Conservation (phyloP, 2,888 invertebrate species). For the Polyploca ridens region DNA sequence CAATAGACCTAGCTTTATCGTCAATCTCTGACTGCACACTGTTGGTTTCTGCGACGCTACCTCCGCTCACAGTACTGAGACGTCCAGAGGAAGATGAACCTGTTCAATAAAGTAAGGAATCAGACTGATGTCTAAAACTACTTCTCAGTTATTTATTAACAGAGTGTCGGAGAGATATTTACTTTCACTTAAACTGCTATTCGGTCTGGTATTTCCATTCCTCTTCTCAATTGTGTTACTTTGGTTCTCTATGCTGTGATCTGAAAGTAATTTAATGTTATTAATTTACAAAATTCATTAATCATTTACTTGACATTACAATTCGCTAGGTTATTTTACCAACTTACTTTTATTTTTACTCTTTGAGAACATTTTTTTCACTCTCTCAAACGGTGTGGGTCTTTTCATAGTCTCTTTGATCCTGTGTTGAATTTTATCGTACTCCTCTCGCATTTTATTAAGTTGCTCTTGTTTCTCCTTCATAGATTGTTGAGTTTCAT, state of each 20-base stretch:
- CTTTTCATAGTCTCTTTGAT: conserved; percentile 90
- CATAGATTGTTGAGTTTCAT: conserved; percentile 93
- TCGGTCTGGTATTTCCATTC: conserved; percentile 76
- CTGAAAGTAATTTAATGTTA: conserved; percentile 40
- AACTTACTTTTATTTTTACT: conserved; percentile 82
- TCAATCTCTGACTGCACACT: conserved; percentile 94
- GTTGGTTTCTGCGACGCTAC: conserved; percentile 91
- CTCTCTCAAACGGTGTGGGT: conserved; percentile 91
- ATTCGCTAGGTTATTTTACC: neutral
- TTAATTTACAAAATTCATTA: conserved; percentile 13
- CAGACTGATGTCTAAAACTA: neutral
- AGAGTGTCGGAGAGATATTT: conserved; percentile 36
- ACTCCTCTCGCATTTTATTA: conserved; percentile 91
- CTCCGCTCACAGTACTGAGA: conserved; percentile 92
- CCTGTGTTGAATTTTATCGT: conserved; percentile 92
- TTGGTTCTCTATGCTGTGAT: conserved; percentile 55
- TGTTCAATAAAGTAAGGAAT: conserved; percentile 38
- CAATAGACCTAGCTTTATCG: conserved; percentile 85
- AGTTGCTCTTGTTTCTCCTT: conserved; percentile 94
- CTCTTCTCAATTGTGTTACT: conserved; percentile 74
- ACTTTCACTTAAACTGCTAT: conserved; percentile 80
- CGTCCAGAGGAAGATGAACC: conserved; percentile 93
- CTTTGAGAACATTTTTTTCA: conserved; percentile 90
- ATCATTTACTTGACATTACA: neutral
- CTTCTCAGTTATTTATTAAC: neutral